phyloP scores from a whole-genome alignment of 2,888 invertebrate species.

The Polyommatus icarus region DNA sequence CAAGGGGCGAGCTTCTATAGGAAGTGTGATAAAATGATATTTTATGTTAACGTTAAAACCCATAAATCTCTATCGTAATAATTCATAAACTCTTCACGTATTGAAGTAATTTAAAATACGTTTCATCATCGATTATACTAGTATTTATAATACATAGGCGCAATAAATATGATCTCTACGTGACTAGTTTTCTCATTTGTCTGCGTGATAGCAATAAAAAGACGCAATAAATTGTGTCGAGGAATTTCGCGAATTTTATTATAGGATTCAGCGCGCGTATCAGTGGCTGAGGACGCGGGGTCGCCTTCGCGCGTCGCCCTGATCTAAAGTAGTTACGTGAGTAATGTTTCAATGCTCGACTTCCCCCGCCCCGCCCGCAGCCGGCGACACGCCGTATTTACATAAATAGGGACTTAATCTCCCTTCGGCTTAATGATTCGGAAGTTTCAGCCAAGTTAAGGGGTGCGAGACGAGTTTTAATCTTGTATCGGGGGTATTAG shows the following conservation, averaged over 20 bases:
- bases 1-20: neutral
- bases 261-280: slow-evolving; percentile 55
- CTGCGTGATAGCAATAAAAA: slow-evolving; percentile 18
- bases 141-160: slow-evolving; percentile 2
- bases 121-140: slow-evolving; percentile 8
- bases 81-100: neutral
- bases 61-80: neutral
- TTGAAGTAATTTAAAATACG: neutral
- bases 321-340: slow-evolving; percentile 62
- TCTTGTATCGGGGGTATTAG: slow-evolving; percentile 17
- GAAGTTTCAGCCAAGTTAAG: slow-evolving; percentile 46
- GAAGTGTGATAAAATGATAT: neutral
- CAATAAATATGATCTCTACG: neutral
- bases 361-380: slow-evolving; percentile 54
- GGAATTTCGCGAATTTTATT: slow-evolving; percentile 45
- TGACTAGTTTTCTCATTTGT: slow-evolving; percentile 12
- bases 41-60: neutral
- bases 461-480: slow-evolving; percentile 18
- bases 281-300: slow-evolving; percentile 56
- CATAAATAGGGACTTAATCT: slow-evolving; percentile 62
- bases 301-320: slow-evolving; percentile 52
- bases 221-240: slow-evolving; percentile 26
- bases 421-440: slow-evolving; percentile 56
- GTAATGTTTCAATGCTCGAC: slow-evolving; percentile 69
- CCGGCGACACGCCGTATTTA: slow-evolving; percentile 61